Base-by-base conservation (phyloP, 2,113 vertebrate genomes). In the Oceanites oceanicus region DNA sequence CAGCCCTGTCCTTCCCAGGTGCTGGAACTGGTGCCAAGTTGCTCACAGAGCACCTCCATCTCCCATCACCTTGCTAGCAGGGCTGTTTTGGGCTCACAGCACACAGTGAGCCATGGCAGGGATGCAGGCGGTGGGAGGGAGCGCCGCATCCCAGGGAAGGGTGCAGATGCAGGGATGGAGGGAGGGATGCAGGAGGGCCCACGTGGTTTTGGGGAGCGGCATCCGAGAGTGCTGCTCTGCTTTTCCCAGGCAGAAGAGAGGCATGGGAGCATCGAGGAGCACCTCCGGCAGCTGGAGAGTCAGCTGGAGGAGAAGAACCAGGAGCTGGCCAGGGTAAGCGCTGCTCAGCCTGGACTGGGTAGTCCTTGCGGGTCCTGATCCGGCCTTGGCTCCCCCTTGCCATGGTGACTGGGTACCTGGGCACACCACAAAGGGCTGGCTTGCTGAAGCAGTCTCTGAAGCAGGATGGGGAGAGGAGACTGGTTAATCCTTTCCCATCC, bases 231-330 rank as follows among this genome's bases (percentile, higher is more conserved):
- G 74, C 36, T 94, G 44, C 93, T 92, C 75, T 97, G 63, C 65
- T 97, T 94, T 92, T 97, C 97, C 91, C 96, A 99, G 99, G 99
- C 99, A 66, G 99, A 99, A 96, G 99, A 99, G 88, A 98, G 99
- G 55, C 99, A 99, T 10, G 99, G 99, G 95, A 99, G 98, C 86
- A 98, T 99, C 27, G 99, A 99, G 97, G 99, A 99, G 96, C 98
- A 99, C 20, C 98, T 99, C 81, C 96, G 99, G 96, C 99, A 99
- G 97, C 98, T 99, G 97, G 99, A 99, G 97, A 98, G 98, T 47
- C 99, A 99, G 97, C 98, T 99, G 92, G 99, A 99, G 90, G 99
- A 99, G 97, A 99, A 99, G 98, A 99, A 99, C 98, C 99, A 99
- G 98, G 99, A 99, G 97, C 98, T 99, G 85, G 98, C 98, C 70